Evolutionary conservation across 2,888 invertebrate species (phyloP).

Genomic region (Lathronympha strigana): DNA sequence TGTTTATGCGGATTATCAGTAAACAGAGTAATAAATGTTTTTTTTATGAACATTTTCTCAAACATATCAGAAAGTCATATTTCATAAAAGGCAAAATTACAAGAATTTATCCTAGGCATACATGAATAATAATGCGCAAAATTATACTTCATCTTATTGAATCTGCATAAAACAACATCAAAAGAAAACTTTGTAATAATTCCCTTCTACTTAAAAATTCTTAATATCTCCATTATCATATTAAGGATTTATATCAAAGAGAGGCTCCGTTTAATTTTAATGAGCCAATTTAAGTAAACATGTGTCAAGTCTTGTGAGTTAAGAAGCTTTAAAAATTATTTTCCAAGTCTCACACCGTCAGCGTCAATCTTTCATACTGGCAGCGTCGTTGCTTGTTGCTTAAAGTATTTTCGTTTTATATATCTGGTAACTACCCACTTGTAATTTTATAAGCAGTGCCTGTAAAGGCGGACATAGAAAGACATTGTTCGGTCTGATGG

Average conservation of each 20-base stretch:
- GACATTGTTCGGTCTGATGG: too few species aligned
- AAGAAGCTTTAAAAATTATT: background rate
- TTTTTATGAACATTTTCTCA: background rate
- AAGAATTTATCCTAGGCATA: background rate
- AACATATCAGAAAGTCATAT: background rate
- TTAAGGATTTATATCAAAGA: conserved; percentile 7
- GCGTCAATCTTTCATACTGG: too few species aligned
- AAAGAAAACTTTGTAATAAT: conserved; percentile 28
- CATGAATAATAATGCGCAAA: background rate
- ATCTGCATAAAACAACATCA: conserved; percentile 24
- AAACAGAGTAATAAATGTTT: too few species aligned
- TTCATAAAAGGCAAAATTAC: background rate
- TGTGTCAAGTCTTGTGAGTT: background rate
- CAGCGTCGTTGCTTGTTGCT: background rate
- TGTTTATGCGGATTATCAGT: too few species aligned
- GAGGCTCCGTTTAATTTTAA: conserved; percentile 10
- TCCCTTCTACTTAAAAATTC: conserved; percentile 4
- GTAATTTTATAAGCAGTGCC: too few species aligned
- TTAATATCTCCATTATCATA: conserved; percentile 1
- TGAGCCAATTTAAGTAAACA: conserved; percentile 10
- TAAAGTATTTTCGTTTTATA: background rate
- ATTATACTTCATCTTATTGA: background rate
- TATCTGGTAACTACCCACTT: background rate
- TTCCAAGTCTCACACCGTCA: too few species aligned
- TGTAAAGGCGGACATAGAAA: too few species aligned